These are phyloP conservation scores for Hylaea fasciaria DNA, from an alignment of 2,888 invertebrate species.

Conservation along the genomic window DNA sequence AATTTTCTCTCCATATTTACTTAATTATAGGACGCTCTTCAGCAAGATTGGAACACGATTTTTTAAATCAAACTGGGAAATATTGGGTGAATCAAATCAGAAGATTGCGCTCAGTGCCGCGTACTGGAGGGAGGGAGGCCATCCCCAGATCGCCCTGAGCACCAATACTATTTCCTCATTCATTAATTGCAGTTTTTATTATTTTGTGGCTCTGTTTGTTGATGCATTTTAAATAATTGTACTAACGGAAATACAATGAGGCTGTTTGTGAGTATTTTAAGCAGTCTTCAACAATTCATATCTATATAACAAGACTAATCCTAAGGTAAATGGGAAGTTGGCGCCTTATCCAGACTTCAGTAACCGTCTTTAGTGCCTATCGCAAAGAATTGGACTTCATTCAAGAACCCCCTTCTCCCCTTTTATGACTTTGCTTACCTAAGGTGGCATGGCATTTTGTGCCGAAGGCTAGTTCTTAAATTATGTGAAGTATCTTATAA, in stretches of 20 bases:
- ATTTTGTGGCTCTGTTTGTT: too few relatives aligned
- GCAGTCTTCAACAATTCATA: not conserved
- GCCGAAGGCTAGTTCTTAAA: conserved; percentile 29
- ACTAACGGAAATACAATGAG: too few relatives aligned
- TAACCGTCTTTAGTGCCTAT: conserved; percentile 34
- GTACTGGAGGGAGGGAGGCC: too few relatives aligned
- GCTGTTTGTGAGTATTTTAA: too few relatives aligned
- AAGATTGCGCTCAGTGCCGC: too few relatives aligned
- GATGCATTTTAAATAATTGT: too few relatives aligned
- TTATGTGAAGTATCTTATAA: conserved; percentile 17
- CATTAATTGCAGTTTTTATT: not conserved
- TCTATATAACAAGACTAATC: not conserved
- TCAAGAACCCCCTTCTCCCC: conserved; percentile 34
- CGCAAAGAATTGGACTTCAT: conserved; percentile 43
- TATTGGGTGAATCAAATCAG: too few relatives aligned
- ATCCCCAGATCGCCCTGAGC: too few relatives aligned
- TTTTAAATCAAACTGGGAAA: too few relatives aligned
- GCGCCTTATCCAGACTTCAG: conserved; percentile 36
- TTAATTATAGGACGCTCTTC: too few relatives aligned
- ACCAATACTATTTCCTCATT: not conserved
- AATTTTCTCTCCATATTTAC: too few relatives aligned
- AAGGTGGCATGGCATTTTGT: conserved; percentile 24
- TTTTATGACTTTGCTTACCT: conserved; percentile 36
- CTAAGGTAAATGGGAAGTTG: conserved; percentile 23
- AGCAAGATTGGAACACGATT: too few relatives aligned